A percentile compares a stretch with the other conserved stretches of the same genome.
These are phyloP conservation scores for Caenorhabditis tropicalis DNA, from an alignment of 1,140 invertebrate genomes.

Conservation along the genomic window DNA sequence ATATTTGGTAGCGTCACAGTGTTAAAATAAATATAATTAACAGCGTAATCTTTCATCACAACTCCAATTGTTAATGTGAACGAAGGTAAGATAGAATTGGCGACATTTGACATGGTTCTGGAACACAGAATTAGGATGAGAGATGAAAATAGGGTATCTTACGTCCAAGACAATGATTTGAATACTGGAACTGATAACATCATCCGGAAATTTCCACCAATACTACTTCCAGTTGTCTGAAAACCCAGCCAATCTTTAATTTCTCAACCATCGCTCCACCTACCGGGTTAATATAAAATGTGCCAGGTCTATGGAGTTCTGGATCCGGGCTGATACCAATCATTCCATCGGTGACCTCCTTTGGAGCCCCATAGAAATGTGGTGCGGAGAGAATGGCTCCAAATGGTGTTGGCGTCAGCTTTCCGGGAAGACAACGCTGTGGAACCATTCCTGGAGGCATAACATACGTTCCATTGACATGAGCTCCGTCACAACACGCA, in stretches of 20 bases:
- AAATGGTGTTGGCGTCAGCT: neutral
- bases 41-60: constrained; percentile 32
- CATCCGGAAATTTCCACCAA: constrained; percentile 49
- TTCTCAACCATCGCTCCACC: neutral
- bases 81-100: constrained; percentile 32
- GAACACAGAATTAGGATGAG: neutral
- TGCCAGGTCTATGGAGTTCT: constrained; percentile 27
- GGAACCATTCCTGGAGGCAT: constrained; percentile 48
- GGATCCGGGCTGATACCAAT: constrained; percentile 41
- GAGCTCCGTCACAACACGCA: constrained; percentile 36
- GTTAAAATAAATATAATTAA: constrained; percentile 47
- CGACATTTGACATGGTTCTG: constrained; percentile 23
- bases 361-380: constrained; percentile 47
- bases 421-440: constrained; percentile 42
- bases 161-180: constrained; percentile 8
- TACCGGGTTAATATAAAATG: constrained; percentile 45
- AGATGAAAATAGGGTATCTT: neutral
- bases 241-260: neutral
- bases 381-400: constrained; percentile 39
- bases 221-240: constrained; percentile 47
- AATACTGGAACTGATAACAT: constrained; percentile 48
- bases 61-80: constrained; percentile 45
- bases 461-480: constrained; percentile 38
- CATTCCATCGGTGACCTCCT: constrained; percentile 5
- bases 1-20: constrained; percentile 45